A percentile compares a stretch with the other conserved stretches of the same genome.
These are phyloP conservation scores for Cosmia trapezina DNA, from an alignment of 2,888 invertebrate genomes.

Conservation along the genomic window DNA sequence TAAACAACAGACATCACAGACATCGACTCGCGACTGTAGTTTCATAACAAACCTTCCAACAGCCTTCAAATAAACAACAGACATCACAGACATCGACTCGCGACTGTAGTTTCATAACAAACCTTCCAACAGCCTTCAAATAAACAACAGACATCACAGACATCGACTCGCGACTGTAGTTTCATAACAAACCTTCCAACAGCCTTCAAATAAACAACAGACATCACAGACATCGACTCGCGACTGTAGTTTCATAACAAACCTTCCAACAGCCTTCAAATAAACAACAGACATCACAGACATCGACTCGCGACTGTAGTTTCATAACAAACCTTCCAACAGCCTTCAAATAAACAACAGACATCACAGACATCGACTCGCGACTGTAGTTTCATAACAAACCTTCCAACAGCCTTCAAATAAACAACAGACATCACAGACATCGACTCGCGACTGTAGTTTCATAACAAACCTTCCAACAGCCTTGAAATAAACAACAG, in stretches of 20 bases:
- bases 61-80: conserved; percentile 11
- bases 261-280: conserved; percentile 11
- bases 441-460: not conserved
- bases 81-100: not conserved
- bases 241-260: not conserved
- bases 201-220: conserved; percentile 11
- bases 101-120: not conserved
- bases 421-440: not conserved
- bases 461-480: not conserved
- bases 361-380: not conserved
- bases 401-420: conserved; percentile 11
- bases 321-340: not conserved
- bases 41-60: not conserved
- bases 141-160: not conserved
- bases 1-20: not conserved
- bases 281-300: not conserved
- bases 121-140: conserved; percentile 11
- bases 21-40: not conserved
- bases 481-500: conserved; percentile 11
- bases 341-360: conserved; percentile 11
- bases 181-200: not conserved
- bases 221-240: not conserved
- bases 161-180: not conserved
- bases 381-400: not conserved
- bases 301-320: not conserved